Conservation (phyloP, 2,888 invertebrate species). For the Prosopocoilus inquinatus region DNA sequence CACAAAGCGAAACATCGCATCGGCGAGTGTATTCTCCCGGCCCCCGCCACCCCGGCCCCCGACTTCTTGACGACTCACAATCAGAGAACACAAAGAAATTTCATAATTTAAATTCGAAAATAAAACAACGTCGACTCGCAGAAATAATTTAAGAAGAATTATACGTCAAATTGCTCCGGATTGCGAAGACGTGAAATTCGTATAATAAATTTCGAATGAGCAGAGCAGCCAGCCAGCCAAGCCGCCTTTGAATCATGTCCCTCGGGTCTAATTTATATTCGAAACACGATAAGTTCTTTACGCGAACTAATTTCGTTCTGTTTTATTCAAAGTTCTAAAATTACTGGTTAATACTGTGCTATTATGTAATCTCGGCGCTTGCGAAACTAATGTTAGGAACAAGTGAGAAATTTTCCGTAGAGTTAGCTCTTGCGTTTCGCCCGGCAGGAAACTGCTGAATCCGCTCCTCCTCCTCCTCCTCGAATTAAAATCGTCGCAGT, state of each 20-base stretch:
- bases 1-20: no score
- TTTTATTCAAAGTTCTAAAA: slow-evolving; percentile 25
- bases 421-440: no score
- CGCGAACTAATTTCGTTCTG: slow-evolving; percentile 27
- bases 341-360: slow-evolving; percentile 21
- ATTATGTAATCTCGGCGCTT: no score
- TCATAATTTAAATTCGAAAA: slow-evolving; percentile 1
- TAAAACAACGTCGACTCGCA: not conserved
- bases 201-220: slow-evolving; percentile 23
- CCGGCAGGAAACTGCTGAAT: no score
- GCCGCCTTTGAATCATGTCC: slow-evolving; percentile 26
- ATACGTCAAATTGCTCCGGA: slow-evolving; percentile 25
- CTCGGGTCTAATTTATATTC: slow-evolving; percentile 28
- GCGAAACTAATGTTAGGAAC: no score
- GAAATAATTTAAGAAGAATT: slow-evolving; percentile 4
- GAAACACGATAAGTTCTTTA: slow-evolving; percentile 26
- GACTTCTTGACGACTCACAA: no score
- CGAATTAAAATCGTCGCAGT: no score
- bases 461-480: no score
- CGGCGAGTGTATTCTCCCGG: no score
- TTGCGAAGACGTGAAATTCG: slow-evolving; percentile 26
- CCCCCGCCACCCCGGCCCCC: no score
- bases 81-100: slow-evolving; percentile 1
- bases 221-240: slow-evolving; percentile 1
- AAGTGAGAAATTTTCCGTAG: no score